phyloP scores from a whole-genome alignment of 2,888 invertebrate genomes.

The Adela reaumurella region DNA sequence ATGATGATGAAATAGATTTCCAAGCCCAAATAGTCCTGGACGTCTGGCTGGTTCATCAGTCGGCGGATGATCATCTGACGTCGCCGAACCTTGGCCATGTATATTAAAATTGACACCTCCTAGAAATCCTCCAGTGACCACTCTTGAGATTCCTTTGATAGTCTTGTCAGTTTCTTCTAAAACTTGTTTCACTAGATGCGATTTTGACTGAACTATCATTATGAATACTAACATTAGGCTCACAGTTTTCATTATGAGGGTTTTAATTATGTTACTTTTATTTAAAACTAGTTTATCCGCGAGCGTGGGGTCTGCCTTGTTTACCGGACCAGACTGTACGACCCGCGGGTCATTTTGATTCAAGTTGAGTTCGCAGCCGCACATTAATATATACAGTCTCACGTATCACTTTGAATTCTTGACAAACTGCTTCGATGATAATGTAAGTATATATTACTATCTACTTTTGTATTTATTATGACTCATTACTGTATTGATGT shows the following conservation, averaged over 20 bases:
- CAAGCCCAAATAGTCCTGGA: not conserved
- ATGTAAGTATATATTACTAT: too few species aligned
- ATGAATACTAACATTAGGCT: too few species aligned
- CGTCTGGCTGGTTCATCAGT: not conserved
- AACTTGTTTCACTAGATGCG: not conserved
- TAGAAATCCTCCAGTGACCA: not conserved
- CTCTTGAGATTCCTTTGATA: not conserved
- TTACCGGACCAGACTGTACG: not conserved
- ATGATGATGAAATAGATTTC: not conserved
- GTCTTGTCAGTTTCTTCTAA: not conserved
- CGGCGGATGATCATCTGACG: not conserved
- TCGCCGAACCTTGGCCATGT: not conserved
- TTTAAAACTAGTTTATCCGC: not conserved
- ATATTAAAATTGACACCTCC: not conserved
- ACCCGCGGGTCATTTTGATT: not conserved
- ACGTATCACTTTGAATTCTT: not conserved
- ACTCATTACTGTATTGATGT: too few species aligned
- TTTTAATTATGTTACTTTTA: too few species aligned
- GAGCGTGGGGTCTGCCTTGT: not conserved
- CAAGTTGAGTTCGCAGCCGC: not conserved
- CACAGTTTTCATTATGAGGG: too few species aligned
- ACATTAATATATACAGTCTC: not conserved
- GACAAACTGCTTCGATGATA: not conserved
- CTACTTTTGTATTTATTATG: too few species aligned
- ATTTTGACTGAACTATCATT: too few species aligned